Conservation (phyloP, 2,888 invertebrate genomes). For the Chymomyza procnemis region DNA sequence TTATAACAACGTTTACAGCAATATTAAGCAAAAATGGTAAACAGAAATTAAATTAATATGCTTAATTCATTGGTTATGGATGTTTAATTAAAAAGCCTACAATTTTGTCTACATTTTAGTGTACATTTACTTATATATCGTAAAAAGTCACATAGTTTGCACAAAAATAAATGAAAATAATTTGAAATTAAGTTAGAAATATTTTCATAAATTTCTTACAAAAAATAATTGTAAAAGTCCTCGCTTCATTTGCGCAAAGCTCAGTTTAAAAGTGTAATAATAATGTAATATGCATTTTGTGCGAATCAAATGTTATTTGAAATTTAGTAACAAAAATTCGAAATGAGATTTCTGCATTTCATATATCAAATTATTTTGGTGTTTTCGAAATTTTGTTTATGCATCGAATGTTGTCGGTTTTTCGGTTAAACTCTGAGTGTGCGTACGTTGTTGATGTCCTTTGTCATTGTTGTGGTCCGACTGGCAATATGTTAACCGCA, state of each 20-base stretch:
- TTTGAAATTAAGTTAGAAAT: too few species aligned
- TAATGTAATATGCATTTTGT: not conserved
- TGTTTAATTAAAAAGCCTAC: constrained; percentile 30
- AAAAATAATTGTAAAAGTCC: too few species aligned
- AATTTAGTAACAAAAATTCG: not conserved
- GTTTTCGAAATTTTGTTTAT: constrained; percentile 55
- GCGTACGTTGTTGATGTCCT: not conserved
- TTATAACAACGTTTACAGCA: not conserved
- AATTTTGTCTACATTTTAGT: not conserved
- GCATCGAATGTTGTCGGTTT: constrained; percentile 20
- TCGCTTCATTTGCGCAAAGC: too few species aligned
- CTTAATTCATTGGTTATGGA: constrained; percentile 49
- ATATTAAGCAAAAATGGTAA: not conserved
- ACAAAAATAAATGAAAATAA: too few species aligned
- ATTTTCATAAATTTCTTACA: too few species aligned
- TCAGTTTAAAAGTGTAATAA: not conserved
- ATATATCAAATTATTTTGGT: constrained; percentile 51
- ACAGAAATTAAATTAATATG: constrained; percentile 8
- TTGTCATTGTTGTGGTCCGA: constrained; percentile 45
- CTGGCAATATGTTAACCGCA: constrained; percentile 57
- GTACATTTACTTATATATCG: too few species aligned
- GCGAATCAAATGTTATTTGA: not conserved
- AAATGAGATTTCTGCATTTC: not conserved
- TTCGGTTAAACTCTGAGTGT: not conserved
- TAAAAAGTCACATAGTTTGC: too few species aligned